Evolutionary conservation across 2,888 invertebrate species (phyloP).

Genomic region (Zhuqinia jingwanae): DNA sequence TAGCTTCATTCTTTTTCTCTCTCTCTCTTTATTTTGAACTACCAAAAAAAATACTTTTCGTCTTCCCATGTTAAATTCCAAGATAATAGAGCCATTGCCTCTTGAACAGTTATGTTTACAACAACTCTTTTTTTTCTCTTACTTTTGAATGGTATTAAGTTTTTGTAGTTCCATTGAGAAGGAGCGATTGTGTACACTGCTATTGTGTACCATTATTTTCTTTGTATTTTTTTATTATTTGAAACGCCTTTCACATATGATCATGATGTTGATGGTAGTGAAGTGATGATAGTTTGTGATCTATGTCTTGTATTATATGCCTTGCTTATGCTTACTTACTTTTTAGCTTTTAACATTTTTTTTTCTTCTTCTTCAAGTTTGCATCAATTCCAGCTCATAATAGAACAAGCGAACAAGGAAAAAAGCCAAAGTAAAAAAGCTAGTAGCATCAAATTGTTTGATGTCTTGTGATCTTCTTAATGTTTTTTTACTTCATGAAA

Average conservation of each 20-base stretch:
- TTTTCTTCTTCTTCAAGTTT: background rate
- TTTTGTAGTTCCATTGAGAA: constrained; percentile 25
- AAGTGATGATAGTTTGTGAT: constrained; percentile 30
- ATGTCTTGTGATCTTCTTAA: background rate
- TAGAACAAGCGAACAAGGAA: background rate
- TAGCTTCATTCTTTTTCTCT: background rate
- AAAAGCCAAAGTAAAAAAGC: constrained; percentile 9
- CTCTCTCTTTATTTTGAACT: constrained; percentile 19
- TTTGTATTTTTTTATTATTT: constrained; percentile 32
- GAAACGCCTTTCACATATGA: constrained; percentile 47
- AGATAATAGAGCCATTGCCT: constrained; percentile 64
- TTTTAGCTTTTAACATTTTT: background rate
- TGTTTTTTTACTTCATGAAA: background rate
- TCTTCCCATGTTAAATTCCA: constrained; percentile 65
- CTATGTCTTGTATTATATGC: constrained; percentile 23
- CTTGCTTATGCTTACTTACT: background rate
- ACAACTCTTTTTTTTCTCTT: background rate
- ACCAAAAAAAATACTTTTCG: constrained; percentile 33
- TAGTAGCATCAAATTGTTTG: background rate
- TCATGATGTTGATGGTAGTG: no score
- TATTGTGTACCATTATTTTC: constrained; percentile 43
- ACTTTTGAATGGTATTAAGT: constrained; percentile 34
- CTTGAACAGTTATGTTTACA: constrained; percentile 66
- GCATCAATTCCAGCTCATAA: constrained; percentile 22
- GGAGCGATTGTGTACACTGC: background rate